phyloP scores from a whole-genome alignment of 2,113 vertebrate species.

The Pyrgilauda ruficollis region DNA sequence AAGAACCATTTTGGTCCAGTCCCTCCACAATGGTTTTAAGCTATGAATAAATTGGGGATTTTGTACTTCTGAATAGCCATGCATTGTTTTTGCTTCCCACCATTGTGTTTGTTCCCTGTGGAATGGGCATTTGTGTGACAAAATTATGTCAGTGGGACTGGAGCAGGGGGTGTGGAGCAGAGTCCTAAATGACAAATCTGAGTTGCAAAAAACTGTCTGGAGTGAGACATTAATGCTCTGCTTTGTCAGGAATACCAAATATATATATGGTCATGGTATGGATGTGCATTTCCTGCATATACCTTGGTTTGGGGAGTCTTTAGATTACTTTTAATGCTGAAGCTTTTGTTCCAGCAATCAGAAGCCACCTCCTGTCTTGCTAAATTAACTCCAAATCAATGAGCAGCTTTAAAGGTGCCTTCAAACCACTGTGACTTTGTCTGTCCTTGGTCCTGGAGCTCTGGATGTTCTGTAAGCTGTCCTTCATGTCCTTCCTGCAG shows the following conservation, averaged over 20 bases:
- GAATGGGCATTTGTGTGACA: not conserved
- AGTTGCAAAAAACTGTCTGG: not conserved
- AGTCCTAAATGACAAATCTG: not conserved
- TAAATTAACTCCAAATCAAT: not conserved
- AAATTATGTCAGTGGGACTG: not conserved
- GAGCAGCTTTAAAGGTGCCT: not conserved
- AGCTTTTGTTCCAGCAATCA: not conserved
- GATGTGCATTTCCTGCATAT: not conserved
- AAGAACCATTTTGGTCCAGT: not conserved
- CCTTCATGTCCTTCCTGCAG: conserved; percentile 37
- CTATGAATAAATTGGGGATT: not conserved
- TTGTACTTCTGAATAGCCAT: not conserved
- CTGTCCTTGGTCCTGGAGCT: not conserved
- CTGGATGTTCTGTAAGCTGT: not conserved
- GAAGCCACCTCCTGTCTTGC: not conserved
- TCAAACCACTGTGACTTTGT: not conserved
- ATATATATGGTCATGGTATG: not conserved
- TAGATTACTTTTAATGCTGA: not conserved
- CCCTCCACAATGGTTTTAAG: not conserved
- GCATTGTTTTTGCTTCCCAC: not conserved
- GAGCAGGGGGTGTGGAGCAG: not conserved
- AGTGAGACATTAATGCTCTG: not conserved
- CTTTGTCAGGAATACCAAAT: not conserved
- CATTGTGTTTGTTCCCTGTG: not conserved
- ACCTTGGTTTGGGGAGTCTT: not conserved